These are phyloP conservation scores for Corydoras maculifer DNA, from an alignment of 2,113 vertebrate genomes.

Conservation along the genomic window DNA sequence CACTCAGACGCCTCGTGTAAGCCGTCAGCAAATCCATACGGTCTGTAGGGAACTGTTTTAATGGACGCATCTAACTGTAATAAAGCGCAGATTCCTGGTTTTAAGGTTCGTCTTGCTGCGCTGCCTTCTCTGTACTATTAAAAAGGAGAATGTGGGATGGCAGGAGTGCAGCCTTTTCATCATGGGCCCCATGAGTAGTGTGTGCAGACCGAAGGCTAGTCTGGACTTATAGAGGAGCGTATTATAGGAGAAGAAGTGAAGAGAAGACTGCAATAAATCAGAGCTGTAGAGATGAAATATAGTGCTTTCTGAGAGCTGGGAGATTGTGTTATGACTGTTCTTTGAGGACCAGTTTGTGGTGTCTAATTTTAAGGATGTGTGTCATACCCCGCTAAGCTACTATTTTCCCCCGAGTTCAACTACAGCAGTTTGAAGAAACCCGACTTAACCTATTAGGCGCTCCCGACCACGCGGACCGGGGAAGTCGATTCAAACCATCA, in stretches of 20 bases:
- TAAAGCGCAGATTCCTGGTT: conserved; percentile 30
- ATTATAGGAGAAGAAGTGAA: conserved; percentile 17
- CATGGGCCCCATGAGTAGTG: conserved; percentile 48
- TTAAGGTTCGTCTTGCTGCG: conserved; percentile 15
- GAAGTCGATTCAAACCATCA: too few relatives aligned
- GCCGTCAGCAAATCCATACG: conserved; percentile 9
- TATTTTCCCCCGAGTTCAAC: not conserved
- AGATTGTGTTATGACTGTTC: not conserved
- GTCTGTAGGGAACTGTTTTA: conserved; percentile 22
- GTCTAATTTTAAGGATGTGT: conserved; percentile 8
- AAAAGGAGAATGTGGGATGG: conserved; percentile 45
- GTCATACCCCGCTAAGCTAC: not conserved
- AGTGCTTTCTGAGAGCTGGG: not conserved
- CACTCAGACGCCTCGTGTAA: not conserved
- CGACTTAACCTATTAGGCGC: too few relatives aligned
- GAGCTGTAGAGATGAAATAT: conserved; percentile 24
- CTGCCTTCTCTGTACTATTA: conserved; percentile 31
- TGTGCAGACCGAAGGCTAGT: conserved; percentile 53
- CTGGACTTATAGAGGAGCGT: conserved; percentile 44
- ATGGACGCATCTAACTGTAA: conserved; percentile 30
- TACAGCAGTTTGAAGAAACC: too few relatives aligned
- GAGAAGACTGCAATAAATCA: conserved; percentile 41
- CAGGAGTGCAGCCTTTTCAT: conserved; percentile 59
- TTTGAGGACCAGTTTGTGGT: not conserved
- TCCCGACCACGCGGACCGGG: too few relatives aligned